Evolutionary conservation across 2,888 invertebrate genomes (phyloP).

Genomic region (Eupithecia abbreviata): DNA sequence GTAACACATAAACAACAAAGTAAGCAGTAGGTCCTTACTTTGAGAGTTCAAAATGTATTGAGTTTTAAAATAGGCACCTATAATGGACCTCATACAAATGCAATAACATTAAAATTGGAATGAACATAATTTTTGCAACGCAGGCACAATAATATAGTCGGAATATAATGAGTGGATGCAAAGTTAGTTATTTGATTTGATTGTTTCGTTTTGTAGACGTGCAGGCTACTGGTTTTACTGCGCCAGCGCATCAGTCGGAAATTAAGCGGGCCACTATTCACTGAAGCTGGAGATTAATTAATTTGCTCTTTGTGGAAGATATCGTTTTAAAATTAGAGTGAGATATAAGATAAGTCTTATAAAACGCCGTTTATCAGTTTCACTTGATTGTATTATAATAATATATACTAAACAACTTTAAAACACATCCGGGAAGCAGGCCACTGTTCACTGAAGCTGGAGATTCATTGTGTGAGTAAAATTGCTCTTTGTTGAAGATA

Average conservation of each 20-base stretch:
- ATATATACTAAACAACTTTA: too few relatives aligned
- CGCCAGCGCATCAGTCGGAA: conserved; percentile 30
- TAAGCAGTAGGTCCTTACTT: neutral
- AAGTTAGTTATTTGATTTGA: conserved; percentile 53
- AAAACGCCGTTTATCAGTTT: too few relatives aligned
- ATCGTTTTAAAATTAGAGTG: neutral
- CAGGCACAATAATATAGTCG: conserved; percentile 54
- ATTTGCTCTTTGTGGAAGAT: neutral
- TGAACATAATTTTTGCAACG: neutral
- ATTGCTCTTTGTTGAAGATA: neutral
- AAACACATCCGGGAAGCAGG: too few relatives aligned
- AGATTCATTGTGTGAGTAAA: neutral
- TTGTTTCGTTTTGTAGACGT: conserved; percentile 52
- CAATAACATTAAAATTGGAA: neutral
- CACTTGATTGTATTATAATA: too few relatives aligned
- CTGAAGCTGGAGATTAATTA: conserved; percentile 11
- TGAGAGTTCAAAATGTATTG: neutral
- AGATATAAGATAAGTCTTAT: too few relatives aligned
- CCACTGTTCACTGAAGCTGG: too few relatives aligned
- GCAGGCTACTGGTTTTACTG: conserved; percentile 54
- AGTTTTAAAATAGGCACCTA: neutral
- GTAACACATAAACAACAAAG: too few relatives aligned
- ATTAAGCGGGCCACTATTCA: conserved; percentile 5
- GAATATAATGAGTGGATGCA: conserved; percentile 60
- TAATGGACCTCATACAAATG: neutral